phyloP scores from a whole-genome alignment of 2,888 invertebrate species.

The Metacarcinus magister region DNA sequence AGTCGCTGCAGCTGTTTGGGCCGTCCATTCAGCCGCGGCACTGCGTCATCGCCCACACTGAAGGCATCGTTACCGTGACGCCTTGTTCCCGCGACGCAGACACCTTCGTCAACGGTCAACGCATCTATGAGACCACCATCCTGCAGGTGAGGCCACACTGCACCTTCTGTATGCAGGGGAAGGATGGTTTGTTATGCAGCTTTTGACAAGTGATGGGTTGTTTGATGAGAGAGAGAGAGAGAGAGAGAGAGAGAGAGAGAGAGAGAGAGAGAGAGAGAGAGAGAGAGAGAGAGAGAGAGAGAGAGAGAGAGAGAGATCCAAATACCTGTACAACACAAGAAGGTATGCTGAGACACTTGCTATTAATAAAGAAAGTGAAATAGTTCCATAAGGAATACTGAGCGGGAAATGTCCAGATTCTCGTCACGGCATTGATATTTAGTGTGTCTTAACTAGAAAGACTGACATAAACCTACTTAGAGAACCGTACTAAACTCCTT shows the following conservation, averaged over 20 bases:
- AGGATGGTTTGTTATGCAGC: too few relatives aligned
- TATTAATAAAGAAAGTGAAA: background rate
- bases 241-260: conserved; percentile 39
- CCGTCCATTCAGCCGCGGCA: conserved; percentile 97
- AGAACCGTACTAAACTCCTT: background rate
- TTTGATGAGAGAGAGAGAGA: background rate
- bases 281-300: background rate
- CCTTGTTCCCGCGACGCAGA: conserved; percentile 97
- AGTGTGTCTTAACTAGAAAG: too few relatives aligned
- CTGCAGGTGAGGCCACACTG: conserved; percentile 87
- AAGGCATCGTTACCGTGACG: conserved; percentile 96
- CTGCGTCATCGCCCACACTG: conserved; percentile 95
- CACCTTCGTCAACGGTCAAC: conserved; percentile 96
- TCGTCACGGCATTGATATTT: background rate
- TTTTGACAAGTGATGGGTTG: background rate
- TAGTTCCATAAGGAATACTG: background rate
- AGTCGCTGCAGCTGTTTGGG: conserved; percentile 87
- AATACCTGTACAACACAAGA: too few relatives aligned
- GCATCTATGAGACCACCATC: conserved; percentile 96
- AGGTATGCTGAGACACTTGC: background rate
- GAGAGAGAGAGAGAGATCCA: too few relatives aligned
- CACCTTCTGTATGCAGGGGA: background rate
- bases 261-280: background rate
- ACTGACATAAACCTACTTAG: too few relatives aligned
- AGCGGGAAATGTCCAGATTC: background rate